phyloP scores from a whole-genome alignment of 2,888 invertebrate genomes.

The Sinhomidia bicolor region DNA sequence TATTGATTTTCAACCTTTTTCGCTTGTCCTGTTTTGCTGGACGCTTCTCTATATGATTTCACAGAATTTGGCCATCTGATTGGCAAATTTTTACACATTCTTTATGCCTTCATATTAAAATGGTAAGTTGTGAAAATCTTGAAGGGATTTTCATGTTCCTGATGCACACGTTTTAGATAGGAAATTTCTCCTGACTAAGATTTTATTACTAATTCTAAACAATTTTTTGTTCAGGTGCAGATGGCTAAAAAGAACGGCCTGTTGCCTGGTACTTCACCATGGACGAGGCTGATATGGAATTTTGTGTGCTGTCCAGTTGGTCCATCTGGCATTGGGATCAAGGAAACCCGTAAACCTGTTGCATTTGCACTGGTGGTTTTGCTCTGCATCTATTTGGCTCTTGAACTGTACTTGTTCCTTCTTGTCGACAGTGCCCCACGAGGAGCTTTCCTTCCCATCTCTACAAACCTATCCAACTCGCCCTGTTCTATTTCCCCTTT shows the following conservation, averaged over 20 bases:
- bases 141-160: too few species aligned
- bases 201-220: neutral
- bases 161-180: too few species aligned
- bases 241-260: neutral
- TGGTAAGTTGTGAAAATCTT: too few species aligned
- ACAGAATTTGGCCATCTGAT: too few species aligned
- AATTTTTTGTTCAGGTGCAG: neutral
- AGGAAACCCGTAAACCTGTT: conserved; percentile 50
- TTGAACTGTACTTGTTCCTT: conserved; percentile 60
- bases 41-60: too few species aligned
- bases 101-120: too few species aligned
- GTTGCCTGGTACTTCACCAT: neutral
- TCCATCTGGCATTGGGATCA: neutral
- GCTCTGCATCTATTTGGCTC: conserved; percentile 5
- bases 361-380: conserved; percentile 6
- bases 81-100: too few species aligned
- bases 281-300: neutral
- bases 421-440: conserved; percentile 51
- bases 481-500: conserved; percentile 86
- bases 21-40: neutral
- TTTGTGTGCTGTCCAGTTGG: neutral
- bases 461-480: conserved; percentile 41
- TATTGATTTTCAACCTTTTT: neutral
- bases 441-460: conserved; percentile 54
- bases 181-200: too few species aligned